Base-by-base conservation (phyloP, 2,113 vertebrate genomes). In the Nesogale talazaci region DNA sequence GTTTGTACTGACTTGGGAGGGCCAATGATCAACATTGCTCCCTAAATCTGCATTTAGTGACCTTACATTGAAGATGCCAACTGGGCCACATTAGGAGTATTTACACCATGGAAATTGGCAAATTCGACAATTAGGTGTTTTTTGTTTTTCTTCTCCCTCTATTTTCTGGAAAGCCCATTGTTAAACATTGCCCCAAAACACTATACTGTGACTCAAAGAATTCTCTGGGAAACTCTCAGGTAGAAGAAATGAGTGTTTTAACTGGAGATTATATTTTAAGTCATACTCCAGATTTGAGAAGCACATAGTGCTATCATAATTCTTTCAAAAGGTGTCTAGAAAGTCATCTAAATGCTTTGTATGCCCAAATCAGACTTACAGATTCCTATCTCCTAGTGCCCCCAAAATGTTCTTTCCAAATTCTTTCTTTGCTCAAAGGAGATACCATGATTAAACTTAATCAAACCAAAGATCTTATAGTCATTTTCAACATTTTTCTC, bases 251-350 rank as follows among this genome's bases (percentile, higher is more conserved):
- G 46, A 80, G 20, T 29, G 5, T 88, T 65, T 89, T 20, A 52
- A 79, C 34, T 79, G 59, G 29, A n/a, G 19, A 74, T 83, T 94
- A 19, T 57, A 77, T 85, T 95, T 86, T 81, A 67, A 82, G 15
- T 82, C 52, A 59, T 91, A 90, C 29, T 81, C 78, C 42, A 74
- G 82, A 74, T 59, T 83, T 46, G 77, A 12, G 75, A 90, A 77
- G 29, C 12, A 36, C 63, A 34, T 61, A 46, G 38, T 42, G 17
- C 80, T 83, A 67, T 22, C 22, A 59, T n/a, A n/a, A 92, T 29
- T 75, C 12, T 85, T 83, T 80, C 59, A 80, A 42, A 85, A 79
- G 46, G 2, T 57, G 15, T 78, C 81, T 82, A 46, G 91, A 52
- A 82, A 67, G 34, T 1, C 31, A 83, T 79, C 59, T 63, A 2